Base-by-base conservation (phyloP, 1,140 invertebrate species). In the Drosophila parvula region DNA sequence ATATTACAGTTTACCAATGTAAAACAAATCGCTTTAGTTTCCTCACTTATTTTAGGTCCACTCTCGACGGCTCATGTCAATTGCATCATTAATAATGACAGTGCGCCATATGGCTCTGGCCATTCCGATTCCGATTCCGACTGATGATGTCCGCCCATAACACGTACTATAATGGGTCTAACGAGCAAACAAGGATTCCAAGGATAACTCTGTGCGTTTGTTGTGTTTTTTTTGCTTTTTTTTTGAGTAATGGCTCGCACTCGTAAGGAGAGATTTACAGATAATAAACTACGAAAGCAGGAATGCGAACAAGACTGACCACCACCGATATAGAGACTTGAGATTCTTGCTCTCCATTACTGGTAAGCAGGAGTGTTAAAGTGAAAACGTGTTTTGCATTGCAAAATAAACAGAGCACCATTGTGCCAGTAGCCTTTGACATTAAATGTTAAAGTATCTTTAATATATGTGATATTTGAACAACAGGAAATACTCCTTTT, bases 81-180 rank as follows among this genome's bases (percentile, higher is more conserved):
- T 79, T 86, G 83, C 76, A 77, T 82, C 83, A 86, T 86, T 86
- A 86, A 86, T 88, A 88, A 86, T 69, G 61, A 50, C 83, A 58
- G 73, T 81, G 84, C 65, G 69, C 74, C 76, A 71, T 41, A 57
- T 55, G 64, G 56, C 59, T 43, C 28, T 22, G 64, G 44, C 34
- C 32, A 47, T 51, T 60, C 32, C 44, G 18, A 53, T 45, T 62
- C 32, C 41, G 44, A 41, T 51, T 56, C 18, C 57, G n/a, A 50
- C 47, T 50, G 47, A 30, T 41, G 61, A 59, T 58, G 62, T 43
- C 44, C 51, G 61, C 36, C 48, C 59, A 78, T 73, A 82, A 59
- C 78, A 88, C 59, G 74, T 78, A 41, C 57, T 58, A 57, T 64
- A 53, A 56, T 53, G 61, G 74, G 56, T 63, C 59, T 63, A 74